phyloP scores from a whole-genome alignment of 2,888 invertebrate species.

The Seira sanloemensis region DNA sequence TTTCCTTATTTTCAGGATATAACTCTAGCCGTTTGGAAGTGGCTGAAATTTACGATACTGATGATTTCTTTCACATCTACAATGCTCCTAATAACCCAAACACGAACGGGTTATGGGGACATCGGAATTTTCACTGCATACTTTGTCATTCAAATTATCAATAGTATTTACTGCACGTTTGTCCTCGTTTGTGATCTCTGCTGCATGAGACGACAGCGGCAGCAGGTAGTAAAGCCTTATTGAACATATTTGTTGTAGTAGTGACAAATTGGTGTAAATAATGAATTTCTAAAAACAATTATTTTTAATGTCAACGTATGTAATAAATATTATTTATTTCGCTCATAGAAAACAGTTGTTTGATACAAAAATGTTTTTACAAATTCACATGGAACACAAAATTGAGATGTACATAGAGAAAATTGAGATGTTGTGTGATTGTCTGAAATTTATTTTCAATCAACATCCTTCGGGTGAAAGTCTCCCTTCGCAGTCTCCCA shows the following conservation, averaged over 20 bases:
- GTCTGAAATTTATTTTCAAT: neutral
- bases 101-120: neutral
- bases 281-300: too few species aligned
- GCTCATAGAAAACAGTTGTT: slow-evolving; percentile 17
- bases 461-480: neutral
- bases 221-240: neutral
- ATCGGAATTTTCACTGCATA: neutral
- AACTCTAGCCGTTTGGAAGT: slow-evolving; percentile 36
- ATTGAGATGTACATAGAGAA: too few species aligned
- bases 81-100: slow-evolving; percentile 12
- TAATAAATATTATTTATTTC: too few species aligned
- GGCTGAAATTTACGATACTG: slow-evolving; percentile 39
- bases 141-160: neutral
- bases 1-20: slow-evolving; percentile 34
- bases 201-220: neutral
- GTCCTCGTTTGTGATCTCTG: neutral
- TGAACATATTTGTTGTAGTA: too few species aligned
- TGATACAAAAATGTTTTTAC: neutral
- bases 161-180: slow-evolving; percentile 12
- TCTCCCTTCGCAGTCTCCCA: neutral
- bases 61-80: slow-evolving; percentile 23
- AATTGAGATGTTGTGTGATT: too few species aligned
- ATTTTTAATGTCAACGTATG: too few species aligned
- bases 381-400: neutral
- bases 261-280: too few species aligned